Percentiles rank a stretch among this genome's conserved stretches.
Evolutionary conservation across 2,797 vertebrate species (phyloP).

Genomic region (Protonibea diacanthus): DNA sequence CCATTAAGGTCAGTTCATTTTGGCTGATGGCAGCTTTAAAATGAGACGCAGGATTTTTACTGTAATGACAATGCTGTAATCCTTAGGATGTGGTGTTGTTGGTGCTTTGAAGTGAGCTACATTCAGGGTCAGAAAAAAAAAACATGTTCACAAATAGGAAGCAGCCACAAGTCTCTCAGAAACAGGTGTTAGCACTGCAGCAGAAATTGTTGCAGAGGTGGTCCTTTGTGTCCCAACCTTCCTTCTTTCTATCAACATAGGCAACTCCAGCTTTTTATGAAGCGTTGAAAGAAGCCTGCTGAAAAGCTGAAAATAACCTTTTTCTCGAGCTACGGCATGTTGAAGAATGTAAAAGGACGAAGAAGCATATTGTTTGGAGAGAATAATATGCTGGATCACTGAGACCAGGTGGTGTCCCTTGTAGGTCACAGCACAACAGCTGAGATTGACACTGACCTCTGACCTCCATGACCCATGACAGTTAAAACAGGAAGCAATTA

Average conservation of each 20-base stretch:
- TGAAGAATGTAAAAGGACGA: conserved; percentile 50
- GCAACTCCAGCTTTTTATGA: conserved; percentile 15
- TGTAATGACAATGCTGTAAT: conserved; percentile 71
- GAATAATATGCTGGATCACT: conserved; percentile 30
- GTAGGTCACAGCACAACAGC: conserved; percentile 57
- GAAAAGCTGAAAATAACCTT: conserved; percentile 31
- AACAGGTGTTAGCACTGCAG: conserved; percentile 39
- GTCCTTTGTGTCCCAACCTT: conserved; percentile 14
- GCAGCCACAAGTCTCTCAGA: conserved; percentile 15
- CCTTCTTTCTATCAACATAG: not conserved
- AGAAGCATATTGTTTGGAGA: conserved; percentile 39
- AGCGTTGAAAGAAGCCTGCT: conserved; percentile 32
- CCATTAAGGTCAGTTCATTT: conserved; percentile 75
- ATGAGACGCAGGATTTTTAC: conserved; percentile 63
- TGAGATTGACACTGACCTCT: conserved; percentile 71
- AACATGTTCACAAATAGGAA: conserved; percentile 10
- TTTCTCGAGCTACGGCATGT: conserved; percentile 46
- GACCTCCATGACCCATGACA: conserved; percentile 54
- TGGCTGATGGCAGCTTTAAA: conserved; percentile 76
- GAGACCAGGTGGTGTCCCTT: conserved; percentile 53
- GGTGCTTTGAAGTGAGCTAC: conserved; percentile 21
- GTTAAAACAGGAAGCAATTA: conserved; percentile 75
- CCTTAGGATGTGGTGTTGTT: conserved; percentile 47
- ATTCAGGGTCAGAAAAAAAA: conserved; percentile 45
- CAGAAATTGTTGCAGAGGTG: conserved; percentile 1